Percentiles rank a stretch among this genome's conserved stretches.
Conservation (phyloP, 2,797 vertebrate genomes). For the Acrossocheilus wenchowensis region DNA sequence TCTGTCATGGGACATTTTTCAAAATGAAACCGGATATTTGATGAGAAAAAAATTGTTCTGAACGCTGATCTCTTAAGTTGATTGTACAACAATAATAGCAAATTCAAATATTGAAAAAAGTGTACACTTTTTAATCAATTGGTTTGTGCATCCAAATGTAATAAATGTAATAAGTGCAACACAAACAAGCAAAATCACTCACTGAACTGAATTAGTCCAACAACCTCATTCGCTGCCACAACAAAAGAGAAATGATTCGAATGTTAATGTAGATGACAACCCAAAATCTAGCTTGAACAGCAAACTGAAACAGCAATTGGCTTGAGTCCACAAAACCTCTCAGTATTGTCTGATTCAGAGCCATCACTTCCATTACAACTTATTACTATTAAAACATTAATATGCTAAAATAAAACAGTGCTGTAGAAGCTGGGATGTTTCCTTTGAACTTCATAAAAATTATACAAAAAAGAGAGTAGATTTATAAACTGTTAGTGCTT, state of each 20-base stretch:
- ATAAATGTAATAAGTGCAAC: neutral
- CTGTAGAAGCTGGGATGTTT: conserved; percentile 63
- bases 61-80: neutral
- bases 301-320: conserved; percentile 36
- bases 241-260: neutral
- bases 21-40: neutral
- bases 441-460: conserved; percentile 66
- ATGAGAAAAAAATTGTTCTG: neutral
- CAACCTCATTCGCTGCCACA: neutral
- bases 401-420: conserved; percentile 70
- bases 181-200: neutral
- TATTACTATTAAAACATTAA: conserved; percentile 69
- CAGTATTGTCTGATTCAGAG: conserved; percentile 70
- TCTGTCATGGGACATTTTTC: neutral
- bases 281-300: conserved; percentile 3
- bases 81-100: neutral
- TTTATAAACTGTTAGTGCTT: conserved; percentile 72
- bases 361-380: conserved; percentile 79
- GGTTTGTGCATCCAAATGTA: neutral
- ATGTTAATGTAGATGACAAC: conserved; percentile 18
- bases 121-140: neutral
- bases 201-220: neutral
- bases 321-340: conserved; percentile 50
- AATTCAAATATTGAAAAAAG: neutral
- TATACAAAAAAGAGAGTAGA: conserved; percentile 70